phyloP scores from a whole-genome alignment of 2,888 invertebrate species.

The Rotaria magnacalcarata region DNA sequence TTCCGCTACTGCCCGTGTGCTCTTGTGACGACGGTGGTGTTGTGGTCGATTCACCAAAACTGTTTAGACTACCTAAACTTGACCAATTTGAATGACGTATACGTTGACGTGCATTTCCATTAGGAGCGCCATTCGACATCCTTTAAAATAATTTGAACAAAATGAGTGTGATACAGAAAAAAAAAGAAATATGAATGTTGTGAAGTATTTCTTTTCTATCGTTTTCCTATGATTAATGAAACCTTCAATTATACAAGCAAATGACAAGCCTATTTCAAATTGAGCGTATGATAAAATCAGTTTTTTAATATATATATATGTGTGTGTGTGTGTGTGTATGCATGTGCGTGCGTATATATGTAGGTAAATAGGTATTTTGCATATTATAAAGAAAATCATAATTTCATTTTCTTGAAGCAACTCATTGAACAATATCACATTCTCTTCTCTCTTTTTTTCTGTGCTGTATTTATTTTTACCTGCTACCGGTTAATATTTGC shows the following conservation, averaged over 20 bases:
- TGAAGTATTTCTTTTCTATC: not conserved
- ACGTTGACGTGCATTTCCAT: not conserved
- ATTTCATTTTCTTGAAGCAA: not conserved
- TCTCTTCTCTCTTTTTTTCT: not conserved
- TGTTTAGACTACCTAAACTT: constrained; percentile 30
- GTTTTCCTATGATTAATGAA: not conserved
- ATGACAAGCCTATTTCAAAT: not conserved
- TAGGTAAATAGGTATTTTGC: not conserved
- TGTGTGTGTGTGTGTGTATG: not conserved
- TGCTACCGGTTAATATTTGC: not conserved
- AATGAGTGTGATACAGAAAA: not conserved
- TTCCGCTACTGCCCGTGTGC: not conserved
- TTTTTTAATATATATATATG: not conserved
- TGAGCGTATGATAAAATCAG: not conserved
- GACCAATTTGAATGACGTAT: constrained; percentile 23
- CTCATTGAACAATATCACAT: not conserved
- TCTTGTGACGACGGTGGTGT: constrained; percentile 34
- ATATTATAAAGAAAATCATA: not conserved
- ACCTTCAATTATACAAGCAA: constrained; percentile 2
- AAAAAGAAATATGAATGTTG: not conserved
- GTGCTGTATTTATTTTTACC: not conserved
- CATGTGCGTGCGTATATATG: too few relatives aligned
- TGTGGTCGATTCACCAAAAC: constrained; percentile 25
- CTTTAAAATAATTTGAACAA: not conserved
- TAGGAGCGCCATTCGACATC: not conserved